Evolutionary conservation across 1,140 invertebrate species (phyloP).

Genomic region (Diabrotica undecimpunctata): DNA sequence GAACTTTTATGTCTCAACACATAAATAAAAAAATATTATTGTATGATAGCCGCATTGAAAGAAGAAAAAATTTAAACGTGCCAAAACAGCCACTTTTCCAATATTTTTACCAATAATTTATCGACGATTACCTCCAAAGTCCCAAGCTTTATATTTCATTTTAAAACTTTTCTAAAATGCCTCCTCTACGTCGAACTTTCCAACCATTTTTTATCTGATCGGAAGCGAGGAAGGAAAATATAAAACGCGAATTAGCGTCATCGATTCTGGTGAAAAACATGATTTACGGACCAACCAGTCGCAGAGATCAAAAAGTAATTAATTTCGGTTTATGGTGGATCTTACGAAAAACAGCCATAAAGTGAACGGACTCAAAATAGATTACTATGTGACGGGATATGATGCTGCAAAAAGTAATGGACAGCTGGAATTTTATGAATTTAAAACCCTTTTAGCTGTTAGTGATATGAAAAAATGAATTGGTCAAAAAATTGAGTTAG

Average conservation of each 20-base stretch:
- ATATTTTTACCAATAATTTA: no score
- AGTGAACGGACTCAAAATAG: not conserved
- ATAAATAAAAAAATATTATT: no score
- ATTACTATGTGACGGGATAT: not conserved
- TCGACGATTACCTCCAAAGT: no score
- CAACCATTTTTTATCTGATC: not conserved
- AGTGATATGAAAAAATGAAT: no score
- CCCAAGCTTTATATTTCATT: not conserved
- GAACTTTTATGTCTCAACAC: no score
- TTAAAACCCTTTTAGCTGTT: no score
- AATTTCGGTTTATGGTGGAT: not conserved
- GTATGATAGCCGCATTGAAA: no score
- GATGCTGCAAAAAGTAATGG: not conserved
- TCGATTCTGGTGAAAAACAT: slow-evolving; percentile 2
- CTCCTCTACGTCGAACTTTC: not conserved
- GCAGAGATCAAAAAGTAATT: slow-evolving; percentile 1
- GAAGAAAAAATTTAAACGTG: no score
- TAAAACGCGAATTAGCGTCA: slow-evolving; percentile 2
- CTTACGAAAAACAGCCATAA: not conserved
- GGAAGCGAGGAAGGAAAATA: slow-evolving; percentile 1
- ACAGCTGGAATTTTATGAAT: not conserved
- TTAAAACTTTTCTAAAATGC: not conserved
- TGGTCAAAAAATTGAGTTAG: no score
- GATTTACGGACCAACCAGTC: not conserved
- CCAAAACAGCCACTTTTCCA: no score